phyloP scores from a whole-genome alignment of 2,113 vertebrate genomes.

The Elephas maximus region DNA sequence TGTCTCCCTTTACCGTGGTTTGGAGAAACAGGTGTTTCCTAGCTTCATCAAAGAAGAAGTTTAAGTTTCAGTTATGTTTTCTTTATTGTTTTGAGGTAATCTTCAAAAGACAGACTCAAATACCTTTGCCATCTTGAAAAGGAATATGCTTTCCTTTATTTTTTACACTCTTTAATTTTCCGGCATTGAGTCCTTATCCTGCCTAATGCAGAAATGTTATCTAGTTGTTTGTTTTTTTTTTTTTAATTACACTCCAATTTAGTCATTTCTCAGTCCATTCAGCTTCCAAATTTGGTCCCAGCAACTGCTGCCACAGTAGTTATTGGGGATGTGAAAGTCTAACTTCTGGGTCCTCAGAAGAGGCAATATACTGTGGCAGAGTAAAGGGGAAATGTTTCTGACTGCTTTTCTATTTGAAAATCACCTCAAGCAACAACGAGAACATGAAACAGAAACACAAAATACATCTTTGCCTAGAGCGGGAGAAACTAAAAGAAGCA shows the following conservation, averaged over 20 bases:
- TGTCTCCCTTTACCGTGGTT: not conserved
- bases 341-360: not conserved
- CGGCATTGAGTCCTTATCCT: not conserved
- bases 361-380: not conserved
- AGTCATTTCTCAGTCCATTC: not conserved
- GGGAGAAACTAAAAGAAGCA: not conserved
- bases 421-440: not conserved
- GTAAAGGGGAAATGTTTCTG: not conserved
- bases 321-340: not conserved
- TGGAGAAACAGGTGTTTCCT: not conserved
- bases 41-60: not conserved
- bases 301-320: not conserved
- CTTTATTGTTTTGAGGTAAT: not conserved
- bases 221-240: not conserved
- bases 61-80: not conserved
- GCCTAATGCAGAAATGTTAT: not conserved
- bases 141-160: not conserved
- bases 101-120: not conserved
- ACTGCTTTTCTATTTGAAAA: not conserved
- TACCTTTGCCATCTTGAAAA: not conserved
- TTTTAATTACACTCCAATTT: constrained; percentile 11
- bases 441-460: not conserved
- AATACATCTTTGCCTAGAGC: not conserved
- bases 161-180: constrained; percentile 11
- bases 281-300: not conserved